Conservation (phyloP, 2,888 invertebrate genomes). For the Spodoptera picta region DNA sequence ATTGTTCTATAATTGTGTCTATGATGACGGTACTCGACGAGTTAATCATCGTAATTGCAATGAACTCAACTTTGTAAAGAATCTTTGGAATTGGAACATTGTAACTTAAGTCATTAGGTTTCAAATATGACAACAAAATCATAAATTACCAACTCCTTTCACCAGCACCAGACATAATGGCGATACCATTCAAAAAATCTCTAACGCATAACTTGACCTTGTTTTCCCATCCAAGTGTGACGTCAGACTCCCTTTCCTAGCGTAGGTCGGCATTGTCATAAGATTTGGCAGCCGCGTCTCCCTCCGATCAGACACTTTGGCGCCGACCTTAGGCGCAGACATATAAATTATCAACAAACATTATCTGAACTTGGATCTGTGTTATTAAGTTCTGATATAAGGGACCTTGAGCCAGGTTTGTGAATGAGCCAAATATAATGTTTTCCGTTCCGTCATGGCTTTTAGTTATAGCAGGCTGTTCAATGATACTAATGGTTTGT, state of each 20-base stretch:
- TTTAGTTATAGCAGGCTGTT: conserved; percentile 18
- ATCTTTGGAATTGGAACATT: no score
- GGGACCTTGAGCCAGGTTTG: conserved; percentile 43
- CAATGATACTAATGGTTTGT: conserved; percentile 7
- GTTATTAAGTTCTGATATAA: conserved; percentile 29
- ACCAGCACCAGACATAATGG: not conserved
- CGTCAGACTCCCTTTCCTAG: not conserved
- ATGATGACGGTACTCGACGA: no score
- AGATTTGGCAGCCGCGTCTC: conserved; percentile 43
- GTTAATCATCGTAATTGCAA: no score
- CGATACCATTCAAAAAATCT: not conserved
- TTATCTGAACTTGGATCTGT: conserved; percentile 45
- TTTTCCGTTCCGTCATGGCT: conserved; percentile 39
- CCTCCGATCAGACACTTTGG: conserved; percentile 41
- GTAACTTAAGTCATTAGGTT: no score
- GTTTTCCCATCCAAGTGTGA: not conserved
- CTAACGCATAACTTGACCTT: not conserved
- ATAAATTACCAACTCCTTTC: no score
- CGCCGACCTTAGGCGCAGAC: conserved; percentile 40
- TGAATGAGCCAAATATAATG: conserved; percentile 41
- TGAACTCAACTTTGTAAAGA: no score
- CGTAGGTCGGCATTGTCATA: conserved; percentile 21
- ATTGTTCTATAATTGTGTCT: no score
- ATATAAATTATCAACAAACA: conserved; percentile 39
- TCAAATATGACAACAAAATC: no score